Evolutionary conservation across 2,113 vertebrate species (phyloP).

Genomic region (Phaethon lepturus): DNA sequence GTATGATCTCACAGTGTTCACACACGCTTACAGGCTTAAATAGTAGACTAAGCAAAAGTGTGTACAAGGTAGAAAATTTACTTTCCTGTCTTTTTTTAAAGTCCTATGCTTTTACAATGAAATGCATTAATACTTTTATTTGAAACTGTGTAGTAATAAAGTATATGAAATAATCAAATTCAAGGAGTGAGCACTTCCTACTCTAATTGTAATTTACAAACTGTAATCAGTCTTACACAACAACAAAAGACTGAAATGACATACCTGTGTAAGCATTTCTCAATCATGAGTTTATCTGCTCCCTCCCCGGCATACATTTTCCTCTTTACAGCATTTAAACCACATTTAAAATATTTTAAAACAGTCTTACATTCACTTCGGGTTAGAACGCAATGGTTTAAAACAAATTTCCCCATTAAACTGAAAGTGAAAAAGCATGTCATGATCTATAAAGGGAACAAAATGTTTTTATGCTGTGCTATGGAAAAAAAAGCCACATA

Average conservation of each 20-base stretch:
- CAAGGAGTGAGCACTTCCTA: neutral
- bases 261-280: neutral
- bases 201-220: neutral
- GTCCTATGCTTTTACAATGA: slow-evolving; percentile 18
- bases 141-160: neutral
- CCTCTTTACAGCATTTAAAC: neutral
- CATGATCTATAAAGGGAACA: neutral
- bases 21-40: neutral
- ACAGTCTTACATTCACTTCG: neutral
- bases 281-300: neutral
- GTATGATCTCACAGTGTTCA: slow-evolving; percentile 54
- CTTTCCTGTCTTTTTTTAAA: slow-evolving; percentile 13
- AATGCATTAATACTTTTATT: neutral
- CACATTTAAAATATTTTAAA: neutral
- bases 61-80: neutral
- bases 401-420: neutral
- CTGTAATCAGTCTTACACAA: neutral
- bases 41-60: neutral
- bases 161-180: neutral
- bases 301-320: neutral
- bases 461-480: neutral
- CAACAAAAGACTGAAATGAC: neutral
- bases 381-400: neutral
- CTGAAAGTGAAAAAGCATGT: neutral
- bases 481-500: neutral